A percentile compares a stretch with the other conserved stretches of the same genome.
phyloP scores from a whole-genome alignment of 30 jellyfish, hydroid and myxozoan genomes.

The Sanderia malayensis region DNA sequence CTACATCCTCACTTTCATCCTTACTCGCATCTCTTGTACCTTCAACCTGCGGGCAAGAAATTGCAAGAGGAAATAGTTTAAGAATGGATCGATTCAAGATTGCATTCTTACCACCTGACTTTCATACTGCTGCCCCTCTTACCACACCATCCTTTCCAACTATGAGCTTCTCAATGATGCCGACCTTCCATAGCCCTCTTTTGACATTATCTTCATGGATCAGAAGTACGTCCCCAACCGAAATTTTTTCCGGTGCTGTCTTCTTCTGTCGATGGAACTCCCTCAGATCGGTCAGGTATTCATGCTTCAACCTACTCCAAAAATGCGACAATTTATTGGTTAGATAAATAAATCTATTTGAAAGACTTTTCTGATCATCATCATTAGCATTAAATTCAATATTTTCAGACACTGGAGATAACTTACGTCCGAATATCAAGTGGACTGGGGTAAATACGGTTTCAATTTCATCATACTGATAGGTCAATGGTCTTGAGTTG shows the following conservation, averaged over 20 bases:
- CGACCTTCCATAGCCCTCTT: constrained; percentile 36
- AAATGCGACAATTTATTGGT: background rate
- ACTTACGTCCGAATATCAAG: constrained; percentile 21
- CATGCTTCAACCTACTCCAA: background rate
- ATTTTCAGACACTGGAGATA: constrained; percentile 5
- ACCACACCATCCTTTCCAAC: constrained; percentile 32
- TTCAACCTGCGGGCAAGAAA: background rate
- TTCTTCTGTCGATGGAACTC: background rate
- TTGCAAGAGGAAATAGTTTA: background rate
- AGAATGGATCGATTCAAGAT: background rate
- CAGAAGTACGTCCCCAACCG: background rate
- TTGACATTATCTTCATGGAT: background rate
- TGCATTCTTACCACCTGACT: constrained; percentile 11
- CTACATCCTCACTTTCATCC: constrained; percentile 1
- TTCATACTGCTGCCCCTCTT: constrained; percentile 42
- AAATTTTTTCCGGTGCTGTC: background rate
- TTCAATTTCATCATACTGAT: constrained; percentile 21
- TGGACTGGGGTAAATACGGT: constrained; percentile 44
- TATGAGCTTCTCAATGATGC: constrained; percentile 12
- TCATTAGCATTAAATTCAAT: background rate
- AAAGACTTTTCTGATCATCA: background rate
- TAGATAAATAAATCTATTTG: background rate
- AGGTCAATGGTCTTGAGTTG: constrained; percentile 42
- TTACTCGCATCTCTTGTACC: background rate
- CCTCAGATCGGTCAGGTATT: background rate